Conservation (phyloP, 2,797 vertebrate genomes). For the Pipistrellus nathusii region DNA sequence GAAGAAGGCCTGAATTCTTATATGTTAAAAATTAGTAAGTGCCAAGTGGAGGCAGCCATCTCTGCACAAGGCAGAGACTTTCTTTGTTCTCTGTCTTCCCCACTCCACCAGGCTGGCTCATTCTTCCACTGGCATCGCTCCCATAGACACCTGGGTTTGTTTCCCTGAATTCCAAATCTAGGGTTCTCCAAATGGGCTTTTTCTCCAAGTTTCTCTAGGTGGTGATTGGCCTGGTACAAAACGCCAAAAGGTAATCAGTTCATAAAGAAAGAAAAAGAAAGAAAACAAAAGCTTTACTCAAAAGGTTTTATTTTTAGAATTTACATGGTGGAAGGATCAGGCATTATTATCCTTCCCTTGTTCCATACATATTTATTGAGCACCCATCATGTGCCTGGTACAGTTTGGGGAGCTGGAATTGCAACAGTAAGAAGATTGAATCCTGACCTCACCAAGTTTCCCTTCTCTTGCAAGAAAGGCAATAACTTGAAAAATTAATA, state of each 20-base stretch:
- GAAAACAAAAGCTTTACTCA: background rate
- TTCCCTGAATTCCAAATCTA: background rate
- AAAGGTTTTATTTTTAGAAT: background rate
- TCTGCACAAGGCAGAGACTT: background rate
- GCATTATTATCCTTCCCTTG: background rate
- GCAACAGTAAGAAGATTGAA: background rate
- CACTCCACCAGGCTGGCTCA: background rate
- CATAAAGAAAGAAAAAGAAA: background rate
- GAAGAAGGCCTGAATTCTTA: background rate
- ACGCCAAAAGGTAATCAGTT: background rate
- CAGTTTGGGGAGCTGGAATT: background rate
- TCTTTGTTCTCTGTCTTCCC: background rate
- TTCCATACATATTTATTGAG: background rate
- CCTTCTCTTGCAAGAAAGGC: background rate
- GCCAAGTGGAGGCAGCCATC: background rate
- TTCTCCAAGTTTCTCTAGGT: background rate
- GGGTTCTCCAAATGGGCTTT: background rate
- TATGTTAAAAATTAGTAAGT: background rate
- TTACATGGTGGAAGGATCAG: background rate
- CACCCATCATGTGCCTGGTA: background rate
- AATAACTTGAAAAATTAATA: constrained; percentile 2
- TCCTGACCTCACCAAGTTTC: background rate
- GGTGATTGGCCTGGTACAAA: background rate
- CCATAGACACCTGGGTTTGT: background rate
- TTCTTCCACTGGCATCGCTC: background rate